A percentile compares a stretch with the other conserved stretches of the same genome.
Evolutionary conservation across 2,888 invertebrate species (phyloP).

Genomic region (Cerastis leucographa): DNA sequence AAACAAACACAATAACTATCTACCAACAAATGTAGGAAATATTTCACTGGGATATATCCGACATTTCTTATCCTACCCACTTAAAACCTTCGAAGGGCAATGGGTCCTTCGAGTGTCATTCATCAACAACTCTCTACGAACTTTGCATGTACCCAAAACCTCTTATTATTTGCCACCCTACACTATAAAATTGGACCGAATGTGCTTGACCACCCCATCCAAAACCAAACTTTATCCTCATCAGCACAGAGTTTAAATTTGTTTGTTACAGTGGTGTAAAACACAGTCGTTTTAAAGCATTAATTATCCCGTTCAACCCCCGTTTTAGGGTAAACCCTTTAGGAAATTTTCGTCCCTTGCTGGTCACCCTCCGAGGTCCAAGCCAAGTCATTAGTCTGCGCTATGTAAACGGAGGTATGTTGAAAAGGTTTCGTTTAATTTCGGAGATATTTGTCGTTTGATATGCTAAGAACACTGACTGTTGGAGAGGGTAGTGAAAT

Average conservation of each 20-base stretch:
- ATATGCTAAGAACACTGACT: conserved; percentile 71
- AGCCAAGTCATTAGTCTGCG: conserved; percentile 86
- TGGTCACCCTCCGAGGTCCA: conserved; percentile 88
- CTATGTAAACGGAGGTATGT: conserved; percentile 86
- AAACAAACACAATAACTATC: conserved; percentile 71
- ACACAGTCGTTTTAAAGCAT: conserved; percentile 87
- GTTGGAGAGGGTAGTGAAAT: conserved; percentile 52
- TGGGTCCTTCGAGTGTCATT: conserved; percentile 90
- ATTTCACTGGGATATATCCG: conserved; percentile 89
- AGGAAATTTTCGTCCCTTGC: conserved; percentile 87
- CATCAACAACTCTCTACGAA: conserved; percentile 88
- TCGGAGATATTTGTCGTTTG: conserved; percentile 75
- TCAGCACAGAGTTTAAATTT: conserved; percentile 67
- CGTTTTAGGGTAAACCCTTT: conserved; percentile 89
- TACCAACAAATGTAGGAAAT: conserved; percentile 74
- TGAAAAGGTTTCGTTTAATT: conserved; percentile 82
- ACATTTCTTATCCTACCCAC: conserved; percentile 90
- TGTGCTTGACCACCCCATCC: conserved; percentile 67
- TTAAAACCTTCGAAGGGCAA: conserved; percentile 90
- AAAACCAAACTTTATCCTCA: conserved; percentile 66
- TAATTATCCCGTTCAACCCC: conserved; percentile 88
- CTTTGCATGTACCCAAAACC: conserved; percentile 87
- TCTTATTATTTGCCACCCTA: conserved; percentile 89
- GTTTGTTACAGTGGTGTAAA: conserved; percentile 61
- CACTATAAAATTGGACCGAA: conserved; percentile 89